Conservation (phyloP, 2,888 invertebrate genomes). For the Zaprionus bogoriensis region DNA sequence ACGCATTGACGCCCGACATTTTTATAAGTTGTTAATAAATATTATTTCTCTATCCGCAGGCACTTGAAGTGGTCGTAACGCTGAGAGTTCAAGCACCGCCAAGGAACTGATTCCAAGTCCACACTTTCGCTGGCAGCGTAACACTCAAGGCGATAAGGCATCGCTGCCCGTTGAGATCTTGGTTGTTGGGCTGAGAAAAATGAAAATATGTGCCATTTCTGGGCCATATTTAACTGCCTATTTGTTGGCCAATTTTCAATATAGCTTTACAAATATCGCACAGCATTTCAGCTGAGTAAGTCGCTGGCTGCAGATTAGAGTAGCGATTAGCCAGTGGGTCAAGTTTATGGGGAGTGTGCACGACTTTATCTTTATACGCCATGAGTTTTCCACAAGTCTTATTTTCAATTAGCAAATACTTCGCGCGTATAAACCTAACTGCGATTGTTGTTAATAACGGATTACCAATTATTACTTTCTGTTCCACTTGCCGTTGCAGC, state of each 20-base stretch:
- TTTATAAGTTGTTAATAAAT: not conserved
- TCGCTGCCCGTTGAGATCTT: too few species aligned
- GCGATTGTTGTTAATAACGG: not conserved
- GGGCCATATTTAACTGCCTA: constrained; percentile 17
- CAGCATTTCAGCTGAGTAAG: constrained; percentile 10
- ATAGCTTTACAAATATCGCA: constrained; percentile 32
- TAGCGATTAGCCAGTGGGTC: not conserved
- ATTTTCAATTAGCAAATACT: constrained; percentile 9
- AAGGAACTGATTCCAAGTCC: constrained; percentile 35
- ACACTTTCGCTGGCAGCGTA: constrained; percentile 36
- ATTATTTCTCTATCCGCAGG: not conserved
- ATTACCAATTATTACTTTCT: constrained; percentile 27
- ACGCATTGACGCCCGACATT: constrained; percentile 34
- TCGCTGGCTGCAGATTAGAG: too few species aligned
- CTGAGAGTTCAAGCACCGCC: constrained; percentile 15
- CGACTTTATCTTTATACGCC: not conserved
- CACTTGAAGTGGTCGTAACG: constrained; percentile 9
- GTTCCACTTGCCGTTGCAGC: constrained; percentile 15
- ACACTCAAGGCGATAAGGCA: too few species aligned
- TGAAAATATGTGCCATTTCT: too few species aligned
- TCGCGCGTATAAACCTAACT: constrained; percentile 3
- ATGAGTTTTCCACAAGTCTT: not conserved
- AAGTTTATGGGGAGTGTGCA: constrained; percentile 10
- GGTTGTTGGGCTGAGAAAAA: constrained; percentile 28
- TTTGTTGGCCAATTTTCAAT: constrained; percentile 40